Percentiles rank a stretch among this genome's conserved stretches.
phyloP scores from a whole-genome alignment of 2,113 vertebrate genomes.

The Leptodactylus fuscus region DNA sequence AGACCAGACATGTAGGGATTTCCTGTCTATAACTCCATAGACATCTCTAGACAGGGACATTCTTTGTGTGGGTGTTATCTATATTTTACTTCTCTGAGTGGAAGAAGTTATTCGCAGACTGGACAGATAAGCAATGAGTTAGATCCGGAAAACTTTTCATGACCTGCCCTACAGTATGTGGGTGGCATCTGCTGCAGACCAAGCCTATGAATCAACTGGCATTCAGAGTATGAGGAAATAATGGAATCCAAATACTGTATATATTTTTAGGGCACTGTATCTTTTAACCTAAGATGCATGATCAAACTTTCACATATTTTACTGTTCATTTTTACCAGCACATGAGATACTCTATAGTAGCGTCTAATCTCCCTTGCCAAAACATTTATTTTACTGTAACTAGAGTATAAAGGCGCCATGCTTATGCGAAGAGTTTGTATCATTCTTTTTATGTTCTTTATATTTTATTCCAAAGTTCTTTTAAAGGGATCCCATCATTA shows the following conservation, averaged over 20 bases:
- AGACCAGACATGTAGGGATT: neutral
- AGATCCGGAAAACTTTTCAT: slow-evolving; percentile 20
- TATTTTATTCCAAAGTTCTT: too few relatives aligned
- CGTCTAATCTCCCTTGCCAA: too few relatives aligned
- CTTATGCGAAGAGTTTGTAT: too few relatives aligned
- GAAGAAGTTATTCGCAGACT: slow-evolving; percentile 4
- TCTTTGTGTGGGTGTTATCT: slow-evolving; percentile 9
- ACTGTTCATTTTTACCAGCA: too few relatives aligned
- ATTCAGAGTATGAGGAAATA: slow-evolving; percentile 38
- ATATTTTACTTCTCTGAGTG: slow-evolving; percentile 8
- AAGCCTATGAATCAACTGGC: slow-evolving; percentile 24
- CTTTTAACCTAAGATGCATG: neutral
- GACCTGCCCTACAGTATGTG: slow-evolving; percentile 28
- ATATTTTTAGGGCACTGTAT: neutral
- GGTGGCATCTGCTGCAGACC: slow-evolving; percentile 22
- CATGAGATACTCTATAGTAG: too few relatives aligned
- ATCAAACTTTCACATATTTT: neutral
- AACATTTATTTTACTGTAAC: too few relatives aligned
- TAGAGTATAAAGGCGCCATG: too few relatives aligned
- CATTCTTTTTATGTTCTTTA: too few relatives aligned
- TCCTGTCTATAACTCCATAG: neutral
- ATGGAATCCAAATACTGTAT: neutral
- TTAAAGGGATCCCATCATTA: too few relatives aligned
- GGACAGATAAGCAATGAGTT: slow-evolving; percentile 26
- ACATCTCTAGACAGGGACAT: neutral